phyloP scores from a whole-genome alignment of 2,888 invertebrate genomes.

The Perizoma flavofasciatum region DNA sequence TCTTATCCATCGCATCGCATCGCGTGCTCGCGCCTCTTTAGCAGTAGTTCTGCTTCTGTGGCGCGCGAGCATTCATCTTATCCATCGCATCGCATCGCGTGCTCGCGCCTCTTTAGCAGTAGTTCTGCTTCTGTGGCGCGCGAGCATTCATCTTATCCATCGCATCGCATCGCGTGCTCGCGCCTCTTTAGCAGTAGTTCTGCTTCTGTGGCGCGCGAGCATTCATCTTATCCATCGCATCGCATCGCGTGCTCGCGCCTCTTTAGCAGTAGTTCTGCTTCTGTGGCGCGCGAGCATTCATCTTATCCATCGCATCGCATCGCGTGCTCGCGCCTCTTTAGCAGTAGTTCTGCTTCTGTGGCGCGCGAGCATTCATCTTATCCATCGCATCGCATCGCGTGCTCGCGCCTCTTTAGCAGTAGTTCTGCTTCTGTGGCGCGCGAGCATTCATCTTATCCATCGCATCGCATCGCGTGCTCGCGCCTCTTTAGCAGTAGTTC shows the following conservation, averaged over 20 bases:
- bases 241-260: too few species aligned
- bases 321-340: too few species aligned
- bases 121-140: conserved; percentile 18
- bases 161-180: too few species aligned
- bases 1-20: conserved; percentile 14
- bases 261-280: conserved; percentile 18
- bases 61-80: conserved; percentile 33
- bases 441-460: conserved; percentile 31
- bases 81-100: too few species aligned
- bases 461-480: too few species aligned
- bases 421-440: conserved; percentile 18
- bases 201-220: conserved; percentile 23
- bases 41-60: conserved; percentile 16
- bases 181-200: conserved; percentile 22
- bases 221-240: conserved; percentile 30
- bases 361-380: conserved; percentile 33
- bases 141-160: conserved; percentile 31
- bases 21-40: too few species aligned
- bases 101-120: too few species aligned
- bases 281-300: conserved; percentile 32
- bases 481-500: conserved; percentile 22
- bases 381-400: too few species aligned
- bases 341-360: conserved; percentile 16
- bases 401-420: too few species aligned
- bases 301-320: conserved; percentile 14